Evolutionary conservation across 2,797 vertebrate species (phyloP).

Genomic region (Coranthus polyacanthus): DNA sequence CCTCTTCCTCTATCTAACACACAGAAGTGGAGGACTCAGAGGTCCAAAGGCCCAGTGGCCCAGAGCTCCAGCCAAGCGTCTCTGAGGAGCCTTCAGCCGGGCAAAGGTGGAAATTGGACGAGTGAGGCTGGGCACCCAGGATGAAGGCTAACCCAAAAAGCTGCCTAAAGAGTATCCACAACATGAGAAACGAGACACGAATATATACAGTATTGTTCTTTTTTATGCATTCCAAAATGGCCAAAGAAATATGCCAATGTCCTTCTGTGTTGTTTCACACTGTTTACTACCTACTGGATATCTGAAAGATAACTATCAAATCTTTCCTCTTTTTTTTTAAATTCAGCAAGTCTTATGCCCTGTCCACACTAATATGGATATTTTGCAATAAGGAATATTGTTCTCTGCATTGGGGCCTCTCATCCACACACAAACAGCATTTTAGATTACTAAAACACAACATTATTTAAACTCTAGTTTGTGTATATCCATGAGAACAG

Average conservation of each 20-base stretch:
- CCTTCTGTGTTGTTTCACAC: background rate
- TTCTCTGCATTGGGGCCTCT: too few relatives aligned
- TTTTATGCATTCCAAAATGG: background rate
- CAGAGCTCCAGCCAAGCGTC: slow-evolving; percentile 75
- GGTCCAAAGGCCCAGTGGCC: slow-evolving; percentile 81
- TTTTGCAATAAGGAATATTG: too few relatives aligned
- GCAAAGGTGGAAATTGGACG: slow-evolving; percentile 71
- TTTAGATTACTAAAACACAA: slow-evolving; percentile 79
- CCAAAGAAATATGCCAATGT: slow-evolving; percentile 8
- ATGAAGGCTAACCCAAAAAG: slow-evolving; percentile 68
- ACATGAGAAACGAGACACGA: slow-evolving; percentile 45
- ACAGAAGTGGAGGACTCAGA: slow-evolving; percentile 77
- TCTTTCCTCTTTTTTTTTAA: too few relatives aligned
- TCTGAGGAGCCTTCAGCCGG: slow-evolving; percentile 71
- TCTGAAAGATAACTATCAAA: too few relatives aligned
- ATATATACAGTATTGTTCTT: slow-evolving; percentile 38
- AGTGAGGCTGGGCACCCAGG: slow-evolving; percentile 47
- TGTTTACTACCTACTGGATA: background rate
- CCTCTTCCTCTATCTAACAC: slow-evolving; percentile 63
- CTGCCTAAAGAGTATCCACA: slow-evolving; percentile 60
- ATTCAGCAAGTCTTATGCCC: too few relatives aligned
- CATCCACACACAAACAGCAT: too few relatives aligned
- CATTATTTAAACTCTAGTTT: too few relatives aligned
- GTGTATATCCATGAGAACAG: too few relatives aligned
- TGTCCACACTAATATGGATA: too few relatives aligned